phyloP scores from a whole-genome alignment of 1,140 invertebrate species.

The Araneus ventricosus region DNA sequence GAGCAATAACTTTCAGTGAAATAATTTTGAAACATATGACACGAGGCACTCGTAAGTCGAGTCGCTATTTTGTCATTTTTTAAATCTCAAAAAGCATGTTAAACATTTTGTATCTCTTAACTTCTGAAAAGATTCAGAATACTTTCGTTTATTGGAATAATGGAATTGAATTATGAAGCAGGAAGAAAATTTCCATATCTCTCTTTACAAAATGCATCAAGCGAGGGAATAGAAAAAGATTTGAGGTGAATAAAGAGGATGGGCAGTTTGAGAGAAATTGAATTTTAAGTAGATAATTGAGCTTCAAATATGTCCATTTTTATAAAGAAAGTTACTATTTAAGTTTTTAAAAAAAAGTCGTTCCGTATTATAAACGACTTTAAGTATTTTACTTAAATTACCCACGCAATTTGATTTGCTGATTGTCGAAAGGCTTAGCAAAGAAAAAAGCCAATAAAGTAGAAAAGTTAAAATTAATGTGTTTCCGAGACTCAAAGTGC shows the following conservation, averaged over 20 bases:
- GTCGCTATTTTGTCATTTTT: too few relatives aligned
- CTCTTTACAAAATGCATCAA: background rate
- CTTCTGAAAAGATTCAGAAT: background rate
- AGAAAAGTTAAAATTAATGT: background rate
- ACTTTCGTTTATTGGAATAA: background rate
- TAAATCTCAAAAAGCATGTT: too few relatives aligned
- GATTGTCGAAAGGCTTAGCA: background rate
- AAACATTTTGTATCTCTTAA: background rate
- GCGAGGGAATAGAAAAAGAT: background rate
- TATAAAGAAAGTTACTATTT: background rate
- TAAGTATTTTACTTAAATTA: background rate
- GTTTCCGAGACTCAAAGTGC: background rate
- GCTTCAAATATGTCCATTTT: slow-evolving; percentile 17
- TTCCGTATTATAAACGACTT: background rate
- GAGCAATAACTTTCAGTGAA: too few relatives aligned
- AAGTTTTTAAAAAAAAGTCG: background rate
- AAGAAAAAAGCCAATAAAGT: background rate
- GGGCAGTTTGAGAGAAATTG: background rate
- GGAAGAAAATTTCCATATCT: background rate
- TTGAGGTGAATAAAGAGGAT: background rate
- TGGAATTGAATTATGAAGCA: background rate
- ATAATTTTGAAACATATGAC: too few relatives aligned
- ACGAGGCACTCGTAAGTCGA: too few relatives aligned
- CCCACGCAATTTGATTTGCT: background rate
- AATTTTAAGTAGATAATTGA: slow-evolving; percentile 25